phyloP scores from a whole-genome alignment of 2,888 invertebrate genomes.

The Melinaea marsaeus region DNA sequence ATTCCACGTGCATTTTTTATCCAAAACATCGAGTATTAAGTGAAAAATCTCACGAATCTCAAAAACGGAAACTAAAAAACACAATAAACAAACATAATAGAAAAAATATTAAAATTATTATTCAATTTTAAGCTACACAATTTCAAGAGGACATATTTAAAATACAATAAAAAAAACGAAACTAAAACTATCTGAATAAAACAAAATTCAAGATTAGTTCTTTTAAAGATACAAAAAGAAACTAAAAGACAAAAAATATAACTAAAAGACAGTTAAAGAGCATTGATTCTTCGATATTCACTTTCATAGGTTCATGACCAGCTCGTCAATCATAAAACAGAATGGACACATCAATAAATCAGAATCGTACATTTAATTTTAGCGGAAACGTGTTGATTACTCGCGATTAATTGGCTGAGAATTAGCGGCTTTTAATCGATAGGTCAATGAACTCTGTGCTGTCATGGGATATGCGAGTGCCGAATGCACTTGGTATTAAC shows the following conservation, averaged over 20 bases:
- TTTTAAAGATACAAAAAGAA: background rate
- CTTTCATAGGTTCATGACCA: constrained; percentile 25
- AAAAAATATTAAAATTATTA: no score
- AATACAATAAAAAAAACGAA: no score
- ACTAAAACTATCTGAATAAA: no score
- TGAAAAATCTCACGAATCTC: no score
- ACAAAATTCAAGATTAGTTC: no score
- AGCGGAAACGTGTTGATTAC: constrained; percentile 32
- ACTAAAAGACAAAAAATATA: background rate
- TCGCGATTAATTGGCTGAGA: constrained; percentile 35
- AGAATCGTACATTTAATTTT: constrained; percentile 29
- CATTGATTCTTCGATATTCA: background rate
- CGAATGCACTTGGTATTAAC: no score
- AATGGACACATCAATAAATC: constrained; percentile 25
- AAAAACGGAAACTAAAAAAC: no score
- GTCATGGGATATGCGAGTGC: constrained; percentile 21
- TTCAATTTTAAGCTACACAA: no score
- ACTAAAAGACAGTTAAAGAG: background rate
- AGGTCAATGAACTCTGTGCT: constrained; percentile 27
- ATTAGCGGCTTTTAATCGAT: constrained; percentile 32
- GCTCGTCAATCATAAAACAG: constrained; percentile 10
- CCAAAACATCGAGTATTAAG: no score
- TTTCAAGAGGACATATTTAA: no score
- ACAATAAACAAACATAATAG: no score
- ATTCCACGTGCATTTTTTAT: no score